Percentiles rank a stretch among this genome's conserved stretches.
Evolutionary conservation across 2,797 vertebrate genomes (phyloP).

Genomic region (Xenentodon cancila): DNA sequence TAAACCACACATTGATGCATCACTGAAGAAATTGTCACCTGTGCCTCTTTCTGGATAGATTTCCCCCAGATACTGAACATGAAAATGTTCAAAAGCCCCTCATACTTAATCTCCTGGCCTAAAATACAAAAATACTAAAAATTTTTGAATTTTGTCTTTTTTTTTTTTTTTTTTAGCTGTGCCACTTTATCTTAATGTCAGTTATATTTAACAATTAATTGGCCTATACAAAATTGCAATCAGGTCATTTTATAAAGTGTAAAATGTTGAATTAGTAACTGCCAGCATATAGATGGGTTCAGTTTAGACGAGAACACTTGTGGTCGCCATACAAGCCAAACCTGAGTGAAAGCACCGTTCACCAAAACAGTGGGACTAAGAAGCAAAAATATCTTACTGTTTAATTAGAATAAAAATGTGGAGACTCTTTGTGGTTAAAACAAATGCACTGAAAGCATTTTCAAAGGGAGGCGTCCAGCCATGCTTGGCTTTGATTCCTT

Average conservation of each 20-base stretch:
- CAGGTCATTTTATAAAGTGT: too few relatives aligned
- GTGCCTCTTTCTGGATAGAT: conserved; percentile 38
- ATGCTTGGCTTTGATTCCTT: conserved; percentile 48
- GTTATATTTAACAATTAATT: too few relatives aligned
- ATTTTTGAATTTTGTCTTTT: too few relatives aligned
- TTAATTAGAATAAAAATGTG: conserved; percentile 17
- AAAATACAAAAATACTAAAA: too few relatives aligned
- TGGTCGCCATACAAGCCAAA: too few relatives aligned
- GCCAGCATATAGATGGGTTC: too few relatives aligned
- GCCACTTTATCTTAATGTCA: too few relatives aligned
- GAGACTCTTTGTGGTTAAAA: conserved; percentile 23
- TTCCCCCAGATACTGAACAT: conserved; percentile 39
- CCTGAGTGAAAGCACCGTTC: not conserved
- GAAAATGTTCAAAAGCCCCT: not conserved
- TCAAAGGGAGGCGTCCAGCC: conserved; percentile 14
- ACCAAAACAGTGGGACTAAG: conserved; percentile 9
- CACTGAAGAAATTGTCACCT: conserved; percentile 46
- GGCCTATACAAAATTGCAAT: too few relatives aligned
- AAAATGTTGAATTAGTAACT: too few relatives aligned
- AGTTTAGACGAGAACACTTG: too few relatives aligned
- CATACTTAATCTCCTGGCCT: too few relatives aligned
- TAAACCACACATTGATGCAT: conserved; percentile 44
- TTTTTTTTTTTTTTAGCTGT: too few relatives aligned
- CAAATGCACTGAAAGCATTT: conserved; percentile 29
- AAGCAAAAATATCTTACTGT: conserved; percentile 12